These are phyloP conservation scores for Tor tambroides DNA, from an alignment of 2,113 vertebrate species.

Conservation along the genomic window DNA sequence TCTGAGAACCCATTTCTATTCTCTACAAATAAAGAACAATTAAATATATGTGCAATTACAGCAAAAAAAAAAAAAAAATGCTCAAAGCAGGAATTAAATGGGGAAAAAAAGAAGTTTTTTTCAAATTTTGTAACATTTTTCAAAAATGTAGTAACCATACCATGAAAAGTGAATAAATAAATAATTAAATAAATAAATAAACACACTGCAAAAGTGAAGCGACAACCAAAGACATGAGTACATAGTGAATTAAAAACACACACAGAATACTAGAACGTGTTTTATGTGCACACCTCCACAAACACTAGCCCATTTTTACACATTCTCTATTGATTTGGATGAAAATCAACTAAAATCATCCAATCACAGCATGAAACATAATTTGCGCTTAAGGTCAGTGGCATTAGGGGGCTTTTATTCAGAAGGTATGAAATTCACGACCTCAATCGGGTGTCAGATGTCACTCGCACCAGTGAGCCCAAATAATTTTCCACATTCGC, in stretches of 20 bases:
- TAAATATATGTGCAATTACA: too few relatives aligned
- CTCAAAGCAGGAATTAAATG: too few relatives aligned
- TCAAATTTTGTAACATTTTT: too few relatives aligned
- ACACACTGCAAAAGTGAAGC: neutral
- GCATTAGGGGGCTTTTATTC: conserved; percentile 3
- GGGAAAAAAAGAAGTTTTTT: too few relatives aligned
- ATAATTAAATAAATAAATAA: neutral
- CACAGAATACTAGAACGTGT: neutral
- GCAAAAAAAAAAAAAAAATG: too few relatives aligned
- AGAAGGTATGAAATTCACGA: conserved; percentile 19
- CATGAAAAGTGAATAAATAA: neutral
- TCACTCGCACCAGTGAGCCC: neutral
- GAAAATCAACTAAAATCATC: neutral
- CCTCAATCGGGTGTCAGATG: neutral
- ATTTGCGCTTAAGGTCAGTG: neutral
- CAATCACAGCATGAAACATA: neutral
- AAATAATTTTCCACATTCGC: conserved; percentile 31
- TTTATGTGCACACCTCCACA: neutral
- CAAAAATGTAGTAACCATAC: neutral
- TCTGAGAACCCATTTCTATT: too few relatives aligned
- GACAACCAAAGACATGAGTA: neutral
- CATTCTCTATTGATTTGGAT: neutral
- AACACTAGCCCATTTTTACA: neutral
- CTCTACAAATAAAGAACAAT: too few relatives aligned
- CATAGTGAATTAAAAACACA: neutral